Percentiles rank a stretch among this genome's conserved stretches.
Evolutionary conservation across 2,888 invertebrate genomes (phyloP).

Genomic region (Amblyjoppa proteus): DNA sequence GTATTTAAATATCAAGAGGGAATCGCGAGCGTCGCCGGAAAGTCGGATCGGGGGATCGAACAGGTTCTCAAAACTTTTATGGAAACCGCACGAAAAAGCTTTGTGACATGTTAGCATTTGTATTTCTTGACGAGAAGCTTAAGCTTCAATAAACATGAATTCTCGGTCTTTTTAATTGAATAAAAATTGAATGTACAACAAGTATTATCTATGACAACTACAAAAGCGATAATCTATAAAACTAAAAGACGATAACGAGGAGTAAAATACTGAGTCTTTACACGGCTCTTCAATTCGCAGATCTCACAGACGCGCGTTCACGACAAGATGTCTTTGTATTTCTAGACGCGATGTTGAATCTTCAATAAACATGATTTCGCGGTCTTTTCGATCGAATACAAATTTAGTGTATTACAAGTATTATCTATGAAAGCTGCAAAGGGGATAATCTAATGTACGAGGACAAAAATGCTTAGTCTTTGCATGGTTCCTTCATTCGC

Average conservation of each 20-base stretch:
- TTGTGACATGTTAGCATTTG: constrained; percentile 6
- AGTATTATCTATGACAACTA: too few species aligned
- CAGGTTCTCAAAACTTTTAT: constrained; percentile 13
- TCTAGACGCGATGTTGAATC: neutral
- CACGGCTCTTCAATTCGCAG: neutral
- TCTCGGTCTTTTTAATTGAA: too few species aligned
- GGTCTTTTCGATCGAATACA: too few species aligned
- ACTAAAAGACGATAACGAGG: too few species aligned
- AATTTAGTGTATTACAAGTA: too few species aligned
- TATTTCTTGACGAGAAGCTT: neutral
- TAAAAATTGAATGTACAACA: too few species aligned
- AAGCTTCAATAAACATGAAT: neutral
- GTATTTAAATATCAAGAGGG: constrained; percentile 77
- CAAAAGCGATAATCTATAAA: too few species aligned
- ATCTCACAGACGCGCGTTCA: neutral
- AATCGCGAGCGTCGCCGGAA: constrained; percentile 13
- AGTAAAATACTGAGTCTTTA: neutral
- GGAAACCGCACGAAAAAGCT: constrained; percentile 8
- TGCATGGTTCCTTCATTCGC: neutral
- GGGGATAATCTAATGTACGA: neutral
- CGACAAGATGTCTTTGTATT: neutral
- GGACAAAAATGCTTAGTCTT: neutral
- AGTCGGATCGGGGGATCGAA: constrained; percentile 38
- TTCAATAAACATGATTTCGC: neutral
- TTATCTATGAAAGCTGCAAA: too few species aligned